Base-by-base conservation (phyloP, 2,113 vertebrate species). In the Apaloderma vittatum region DNA sequence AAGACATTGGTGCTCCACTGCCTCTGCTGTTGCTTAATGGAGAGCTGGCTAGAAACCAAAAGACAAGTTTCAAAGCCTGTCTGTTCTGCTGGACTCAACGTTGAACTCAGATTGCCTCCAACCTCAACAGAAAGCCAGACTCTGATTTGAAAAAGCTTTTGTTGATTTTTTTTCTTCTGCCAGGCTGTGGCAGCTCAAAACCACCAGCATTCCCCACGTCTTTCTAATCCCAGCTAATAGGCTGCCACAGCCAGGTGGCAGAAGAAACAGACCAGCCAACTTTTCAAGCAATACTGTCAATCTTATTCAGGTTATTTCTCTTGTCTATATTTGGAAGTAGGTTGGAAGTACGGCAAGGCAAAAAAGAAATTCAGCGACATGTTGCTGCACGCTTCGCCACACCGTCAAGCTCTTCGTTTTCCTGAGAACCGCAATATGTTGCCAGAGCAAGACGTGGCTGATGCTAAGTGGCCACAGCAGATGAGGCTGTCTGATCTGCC, bases 1-100 rank as follows among this genome's bases (percentile, higher is more conserved):
- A 91, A 94, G 57, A 81, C 57, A 55, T 11, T 59, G 37, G 68
- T 87, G 52, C 59, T 94, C 43, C 75, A 52, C 78, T 86, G 63
- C 30, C 36, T 92, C 68, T 88, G 26, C 43, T 73, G 40, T 40
- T 75, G 21, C 87, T 94, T 81, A 90, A 74, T 22, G 36, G 36
- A 91, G 75, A 92, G n/a, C 49, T 93, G 68, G 59, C 46, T 61
- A 90, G 61, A 94, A 88, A 66, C 34, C 61, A 86, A 91, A 79
- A 88, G 29, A 20, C 26, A 83, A 81, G 65, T 91, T 94, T 94
- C 80, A 93, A 96, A 93, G 83, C 61, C 68, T 2, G 6, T 20
- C 73, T 96, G 58, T 95, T 95, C 76, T 91, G 55, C 68, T 83
- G 63, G 86, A 88, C 79, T 89, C 73, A 55, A 55, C 3, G 26